Evolutionary conservation across 2,888 invertebrate genomes (phyloP).

Genomic region (Mesopsocus fuscifrons): DNA sequence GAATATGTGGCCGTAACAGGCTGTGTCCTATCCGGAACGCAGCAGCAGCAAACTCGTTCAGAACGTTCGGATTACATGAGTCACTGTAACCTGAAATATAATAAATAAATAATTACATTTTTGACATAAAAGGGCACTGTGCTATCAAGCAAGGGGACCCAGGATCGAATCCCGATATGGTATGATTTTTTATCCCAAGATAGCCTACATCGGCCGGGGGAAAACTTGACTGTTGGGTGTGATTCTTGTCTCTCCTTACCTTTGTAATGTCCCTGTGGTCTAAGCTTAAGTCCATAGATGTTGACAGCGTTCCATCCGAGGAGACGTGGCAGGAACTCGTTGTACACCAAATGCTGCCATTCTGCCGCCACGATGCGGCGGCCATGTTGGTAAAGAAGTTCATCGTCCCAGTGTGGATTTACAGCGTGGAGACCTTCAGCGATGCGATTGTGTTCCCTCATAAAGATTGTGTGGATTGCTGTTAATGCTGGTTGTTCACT

Average conservation of each 20-base stretch:
- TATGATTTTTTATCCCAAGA: too few relatives aligned
- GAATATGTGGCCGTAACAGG: conserved; percentile 64
- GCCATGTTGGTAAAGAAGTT: conserved; percentile 63
- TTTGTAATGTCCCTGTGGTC: conserved; percentile 70
- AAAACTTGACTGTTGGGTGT: too few relatives aligned
- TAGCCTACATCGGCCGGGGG: too few relatives aligned
- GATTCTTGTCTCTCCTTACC: too few relatives aligned
- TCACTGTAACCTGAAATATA: conserved; percentile 49
- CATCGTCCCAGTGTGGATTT: conserved; percentile 81
- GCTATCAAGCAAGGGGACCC: too few relatives aligned
- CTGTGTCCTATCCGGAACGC: conserved; percentile 88
- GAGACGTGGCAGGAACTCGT: conserved; percentile 77
- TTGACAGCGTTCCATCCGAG: conserved; percentile 80
- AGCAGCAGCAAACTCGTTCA: conserved; percentile 80
- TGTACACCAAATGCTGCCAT: conserved; percentile 65
- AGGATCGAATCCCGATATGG: too few relatives aligned
- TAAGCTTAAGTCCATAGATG: conserved; percentile 66
- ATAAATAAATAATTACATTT: too few relatives aligned
- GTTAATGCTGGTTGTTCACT: conserved; percentile 85
- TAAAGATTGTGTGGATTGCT: conserved; percentile 70
- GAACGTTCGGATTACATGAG: conserved; percentile 70
- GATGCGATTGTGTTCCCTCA: conserved; percentile 78
- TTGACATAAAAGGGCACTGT: too few relatives aligned
- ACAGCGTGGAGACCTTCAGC: conserved; percentile 56
- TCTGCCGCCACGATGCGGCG: conserved; percentile 59